These are phyloP conservation scores for Drosophila suzukii DNA, from an alignment of 1,140 invertebrate genomes.

Conservation along the genomic window DNA sequence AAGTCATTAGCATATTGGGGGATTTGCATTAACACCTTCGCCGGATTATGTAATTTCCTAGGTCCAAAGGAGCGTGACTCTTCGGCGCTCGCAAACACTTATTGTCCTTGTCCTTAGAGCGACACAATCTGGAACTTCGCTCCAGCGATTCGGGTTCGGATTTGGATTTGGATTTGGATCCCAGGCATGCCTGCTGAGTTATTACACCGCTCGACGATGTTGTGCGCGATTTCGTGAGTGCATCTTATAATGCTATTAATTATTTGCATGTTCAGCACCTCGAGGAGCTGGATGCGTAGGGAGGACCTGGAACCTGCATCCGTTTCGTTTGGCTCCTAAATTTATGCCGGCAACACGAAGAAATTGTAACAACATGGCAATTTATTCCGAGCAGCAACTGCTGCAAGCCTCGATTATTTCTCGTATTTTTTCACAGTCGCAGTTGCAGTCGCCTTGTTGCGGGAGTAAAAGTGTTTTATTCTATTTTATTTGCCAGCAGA, in stretches of 20 bases:
- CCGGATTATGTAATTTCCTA: constrained; percentile 78
- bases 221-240: constrained; percentile 83
- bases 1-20: constrained; percentile 81
- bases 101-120: constrained; percentile 71
- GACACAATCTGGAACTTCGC: constrained; percentile 52
- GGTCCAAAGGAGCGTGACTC: constrained; percentile 61
- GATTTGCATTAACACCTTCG: constrained; percentile 83
- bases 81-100: constrained; percentile 71
- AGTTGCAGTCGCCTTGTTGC: constrained; percentile 8
- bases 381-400: constrained; percentile 67
- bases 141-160: background rate
- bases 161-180: constrained; percentile 10
- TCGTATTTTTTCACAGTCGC: constrained; percentile 45
- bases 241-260: constrained; percentile 84
- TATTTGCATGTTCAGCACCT: constrained; percentile 83
- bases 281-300: constrained; percentile 45
- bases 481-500: constrained; percentile 22
- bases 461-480: constrained; percentile 53
- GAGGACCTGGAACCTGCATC: constrained; percentile 22
- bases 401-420: constrained; percentile 70
- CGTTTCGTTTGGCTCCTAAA: constrained; percentile 40
- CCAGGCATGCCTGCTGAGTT: constrained; percentile 61
- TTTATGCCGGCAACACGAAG: constrained; percentile 76
- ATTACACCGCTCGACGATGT: constrained; percentile 77
- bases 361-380: constrained; percentile 81